phyloP scores from a whole-genome alignment of 2,113 vertebrate genomes.

The Chinchilla lanigera region DNA sequence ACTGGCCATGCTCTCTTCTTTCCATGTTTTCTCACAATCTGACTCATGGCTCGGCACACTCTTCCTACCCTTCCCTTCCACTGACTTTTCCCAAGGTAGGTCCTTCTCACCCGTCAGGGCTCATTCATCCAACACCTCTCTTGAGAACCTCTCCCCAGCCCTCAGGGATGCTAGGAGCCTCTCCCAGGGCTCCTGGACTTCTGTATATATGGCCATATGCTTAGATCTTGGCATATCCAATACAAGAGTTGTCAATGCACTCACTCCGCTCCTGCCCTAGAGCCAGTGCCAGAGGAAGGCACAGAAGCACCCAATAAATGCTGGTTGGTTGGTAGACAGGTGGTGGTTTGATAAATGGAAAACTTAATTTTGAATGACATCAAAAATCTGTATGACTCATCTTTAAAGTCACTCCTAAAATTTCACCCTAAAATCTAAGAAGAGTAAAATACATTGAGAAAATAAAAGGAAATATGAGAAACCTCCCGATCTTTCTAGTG shows the following conservation, averaged over 20 bases:
- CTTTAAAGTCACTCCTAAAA: conserved; percentile 45
- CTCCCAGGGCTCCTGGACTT: not conserved
- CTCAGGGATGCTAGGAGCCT: not conserved
- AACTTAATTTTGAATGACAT: conserved; percentile 2
- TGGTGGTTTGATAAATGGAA: not conserved
- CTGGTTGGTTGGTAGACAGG: not conserved
- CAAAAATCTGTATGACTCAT: not conserved
- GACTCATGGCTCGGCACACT: not conserved
- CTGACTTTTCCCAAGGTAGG: not conserved
- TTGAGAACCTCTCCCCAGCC: not conserved
- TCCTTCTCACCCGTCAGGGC: not conserved
- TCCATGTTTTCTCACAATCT: accelerated
- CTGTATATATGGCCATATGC: accelerated
- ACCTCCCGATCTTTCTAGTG: not conserved
- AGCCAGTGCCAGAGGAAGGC: not conserved
- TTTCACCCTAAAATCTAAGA: not conserved
- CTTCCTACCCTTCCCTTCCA: not conserved
- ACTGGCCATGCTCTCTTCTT: not conserved
- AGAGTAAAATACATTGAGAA: not conserved
- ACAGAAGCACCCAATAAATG: not conserved
- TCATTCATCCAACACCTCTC: not conserved
- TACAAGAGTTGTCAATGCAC: not conserved
- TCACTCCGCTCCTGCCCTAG: not conserved
- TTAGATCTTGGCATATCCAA: not conserved
- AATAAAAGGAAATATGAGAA: not conserved